A percentile compares a stretch with the other conserved stretches of the same genome.
Conservation (phyloP, 1,140 invertebrate species). For the Nomia melanderi region DNA sequence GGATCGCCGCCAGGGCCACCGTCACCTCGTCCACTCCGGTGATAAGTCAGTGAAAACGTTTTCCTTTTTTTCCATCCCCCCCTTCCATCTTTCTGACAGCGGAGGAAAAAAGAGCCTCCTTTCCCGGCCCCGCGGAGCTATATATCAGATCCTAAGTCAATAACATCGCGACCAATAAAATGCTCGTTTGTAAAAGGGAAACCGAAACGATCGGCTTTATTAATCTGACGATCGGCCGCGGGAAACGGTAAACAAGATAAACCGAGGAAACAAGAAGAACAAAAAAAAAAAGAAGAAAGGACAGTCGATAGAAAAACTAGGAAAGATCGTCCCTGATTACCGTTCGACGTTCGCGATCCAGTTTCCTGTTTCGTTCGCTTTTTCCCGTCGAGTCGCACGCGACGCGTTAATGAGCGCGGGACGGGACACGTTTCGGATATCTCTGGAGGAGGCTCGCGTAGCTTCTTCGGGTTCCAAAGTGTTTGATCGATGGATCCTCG, state of each 20-base stretch:
- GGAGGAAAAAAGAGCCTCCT: conserved; percentile 12
- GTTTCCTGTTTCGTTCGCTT: background rate
- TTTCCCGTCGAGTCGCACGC: background rate
- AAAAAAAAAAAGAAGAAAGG: too few relatives aligned
- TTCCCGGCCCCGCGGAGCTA: conserved; percentile 22
- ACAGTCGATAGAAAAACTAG: too few relatives aligned
- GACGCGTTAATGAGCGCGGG: conserved; percentile 9
- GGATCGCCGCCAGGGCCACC: conserved; percentile 1
- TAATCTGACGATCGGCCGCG: conserved; percentile 29
- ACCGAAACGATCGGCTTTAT: conserved; percentile 47
- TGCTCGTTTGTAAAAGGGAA: conserved; percentile 54
- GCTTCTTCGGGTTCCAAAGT: conserved; percentile 66
- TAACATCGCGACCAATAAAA: conserved; percentile 57
- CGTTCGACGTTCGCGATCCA: background rate
- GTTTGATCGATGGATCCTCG: conserved; percentile 80
- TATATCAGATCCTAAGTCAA: conserved; percentile 58
- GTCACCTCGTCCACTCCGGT: conserved; percentile 8
- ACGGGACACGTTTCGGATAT: conserved; percentile 60
- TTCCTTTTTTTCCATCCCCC: background rate
- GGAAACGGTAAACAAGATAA: conserved; percentile 39
- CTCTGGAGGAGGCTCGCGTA: conserved; percentile 53
- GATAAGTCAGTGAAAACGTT: conserved; percentile 63
- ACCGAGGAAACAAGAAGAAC: too few relatives aligned
- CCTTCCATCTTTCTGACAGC: too few relatives aligned
- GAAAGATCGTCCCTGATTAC: too few relatives aligned